These are phyloP conservation scores for Tanypteryx hageni DNA, from an alignment of 2,888 invertebrate genomes.

Conservation along the genomic window DNA sequence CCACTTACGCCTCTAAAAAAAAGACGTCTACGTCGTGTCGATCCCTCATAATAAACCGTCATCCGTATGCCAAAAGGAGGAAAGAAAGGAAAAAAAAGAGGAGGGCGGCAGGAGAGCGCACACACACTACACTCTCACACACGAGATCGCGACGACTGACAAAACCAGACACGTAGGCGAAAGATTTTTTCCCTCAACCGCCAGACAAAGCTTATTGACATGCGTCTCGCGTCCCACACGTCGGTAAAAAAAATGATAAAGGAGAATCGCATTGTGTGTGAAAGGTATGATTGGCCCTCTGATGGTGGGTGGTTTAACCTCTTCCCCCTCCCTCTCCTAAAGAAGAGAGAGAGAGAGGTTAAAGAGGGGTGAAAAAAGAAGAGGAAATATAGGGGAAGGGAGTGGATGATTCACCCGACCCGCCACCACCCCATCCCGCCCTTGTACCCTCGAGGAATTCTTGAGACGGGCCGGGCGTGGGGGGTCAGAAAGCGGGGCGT, in stretches of 20 bases:
- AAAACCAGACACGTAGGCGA: slow-evolving; percentile 3
- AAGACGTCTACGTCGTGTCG: too few relatives aligned
- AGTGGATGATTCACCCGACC: slow-evolving; percentile 2
- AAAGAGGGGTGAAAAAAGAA: not conserved
- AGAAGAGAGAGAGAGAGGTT: not conserved
- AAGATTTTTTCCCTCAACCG: not conserved
- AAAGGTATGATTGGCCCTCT: not conserved
- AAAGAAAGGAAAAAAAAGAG: not conserved
- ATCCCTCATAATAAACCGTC: not conserved
- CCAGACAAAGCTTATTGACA: not conserved
- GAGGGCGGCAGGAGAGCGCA: not conserved
- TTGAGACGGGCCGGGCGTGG: not conserved
- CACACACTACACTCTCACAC: not conserved
- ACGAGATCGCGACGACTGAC: not conserved
- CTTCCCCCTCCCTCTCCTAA: not conserved
- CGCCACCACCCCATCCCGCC: not conserved
- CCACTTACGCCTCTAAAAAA: too few relatives aligned
- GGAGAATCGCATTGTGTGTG: too few relatives aligned
- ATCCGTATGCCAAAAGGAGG: not conserved
- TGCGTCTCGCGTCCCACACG: slow-evolving; percentile 22
- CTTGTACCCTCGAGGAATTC: not conserved
- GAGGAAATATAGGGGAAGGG: not conserved
- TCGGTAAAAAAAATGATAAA: not conserved
- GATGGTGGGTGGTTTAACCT: not conserved
- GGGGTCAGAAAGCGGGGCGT: slow-evolving; percentile 29